These are phyloP conservation scores for Meloidogyne hapla DNA, from an alignment of 1,140 invertebrate species.

Conservation along the genomic window DNA sequence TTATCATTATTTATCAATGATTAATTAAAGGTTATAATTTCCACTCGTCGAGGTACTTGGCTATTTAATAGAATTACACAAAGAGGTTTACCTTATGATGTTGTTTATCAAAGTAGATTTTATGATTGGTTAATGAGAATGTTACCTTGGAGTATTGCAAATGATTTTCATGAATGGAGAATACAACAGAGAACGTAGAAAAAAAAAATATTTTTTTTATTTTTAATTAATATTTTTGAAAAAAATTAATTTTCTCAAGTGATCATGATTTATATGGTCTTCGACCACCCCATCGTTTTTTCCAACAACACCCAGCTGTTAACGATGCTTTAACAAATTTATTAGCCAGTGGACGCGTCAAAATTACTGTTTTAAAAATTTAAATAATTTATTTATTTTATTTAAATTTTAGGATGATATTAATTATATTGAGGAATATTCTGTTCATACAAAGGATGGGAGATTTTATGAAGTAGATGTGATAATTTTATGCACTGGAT, in stretches of 20 bases:
- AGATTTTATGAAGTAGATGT: constrained; percentile 55
- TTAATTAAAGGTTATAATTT: constrained; percentile 66
- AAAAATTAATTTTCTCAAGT: no score
- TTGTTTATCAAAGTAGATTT: constrained; percentile 44
- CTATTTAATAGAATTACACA: constrained; percentile 63
- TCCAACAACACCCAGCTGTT: constrained; percentile 68
- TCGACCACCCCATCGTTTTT: constrained; percentile 66
- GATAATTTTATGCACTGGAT: constrained; percentile 66
- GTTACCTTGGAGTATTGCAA: constrained; percentile 61
- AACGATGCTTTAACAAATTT: constrained; percentile 69
- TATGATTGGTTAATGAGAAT: constrained; percentile 48
- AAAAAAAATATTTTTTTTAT: no score
- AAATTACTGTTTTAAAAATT: constrained; percentile 58
- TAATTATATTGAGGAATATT: constrained; percentile 60
- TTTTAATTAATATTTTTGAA: no score
- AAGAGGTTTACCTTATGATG: constrained; percentile 63
- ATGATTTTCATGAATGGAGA: constrained; percentile 57
- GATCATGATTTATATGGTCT: constrained; percentile 67
- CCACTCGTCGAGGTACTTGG: constrained; percentile 67
- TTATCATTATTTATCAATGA: no score
- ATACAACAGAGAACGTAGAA: constrained; percentile 57
- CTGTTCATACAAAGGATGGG: constrained; percentile 65
- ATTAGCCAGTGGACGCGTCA: constrained; percentile 66
- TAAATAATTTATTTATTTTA: constrained; percentile 16
- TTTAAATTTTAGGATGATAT: constrained; percentile 62